These are phyloP conservation scores for Temnothorax ravouxi DNA, from an alignment of 2,888 invertebrate genomes.

Conservation along the genomic window DNA sequence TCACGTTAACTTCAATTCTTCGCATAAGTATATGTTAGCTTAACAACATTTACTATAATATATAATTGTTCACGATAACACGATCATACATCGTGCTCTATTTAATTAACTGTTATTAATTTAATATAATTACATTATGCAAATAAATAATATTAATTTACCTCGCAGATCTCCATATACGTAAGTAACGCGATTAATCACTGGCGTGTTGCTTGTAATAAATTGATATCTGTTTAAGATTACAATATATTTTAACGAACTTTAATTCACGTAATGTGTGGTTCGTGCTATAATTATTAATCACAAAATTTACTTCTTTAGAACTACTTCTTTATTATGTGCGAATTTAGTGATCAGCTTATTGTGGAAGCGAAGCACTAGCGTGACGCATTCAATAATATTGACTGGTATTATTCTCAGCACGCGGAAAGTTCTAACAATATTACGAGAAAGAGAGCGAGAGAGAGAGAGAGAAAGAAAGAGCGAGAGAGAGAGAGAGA, in stretches of 20 bases:
- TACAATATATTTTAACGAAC: background rate
- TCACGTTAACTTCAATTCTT: conserved; percentile 4
- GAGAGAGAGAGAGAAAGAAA: background rate
- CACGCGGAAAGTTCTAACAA: conserved; percentile 11
- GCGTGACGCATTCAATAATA: conserved; percentile 23
- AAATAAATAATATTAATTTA: conserved; percentile 11
- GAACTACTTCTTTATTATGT: background rate
- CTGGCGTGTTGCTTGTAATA: background rate
- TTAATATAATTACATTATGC: background rate
- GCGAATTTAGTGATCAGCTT: conserved; percentile 24
- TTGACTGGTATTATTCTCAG: conserved; percentile 23
- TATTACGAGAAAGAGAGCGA: background rate
- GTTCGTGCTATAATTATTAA: background rate
- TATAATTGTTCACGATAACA: background rate
- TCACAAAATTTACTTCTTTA: background rate
- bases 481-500: no score
- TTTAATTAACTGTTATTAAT: conserved; percentile 34
- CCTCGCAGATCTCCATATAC: background rate
- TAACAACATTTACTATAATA: conserved; percentile 10
- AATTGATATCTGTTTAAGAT: conserved; percentile 17
- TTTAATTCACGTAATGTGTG: background rate
- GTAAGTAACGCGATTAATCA: background rate
- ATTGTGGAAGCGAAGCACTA: conserved; percentile 2
- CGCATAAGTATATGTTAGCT: no score
- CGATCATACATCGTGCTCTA: background rate